Base-by-base conservation (phyloP, 2,113 vertebrate species). In the Trichechus manatus region DNA sequence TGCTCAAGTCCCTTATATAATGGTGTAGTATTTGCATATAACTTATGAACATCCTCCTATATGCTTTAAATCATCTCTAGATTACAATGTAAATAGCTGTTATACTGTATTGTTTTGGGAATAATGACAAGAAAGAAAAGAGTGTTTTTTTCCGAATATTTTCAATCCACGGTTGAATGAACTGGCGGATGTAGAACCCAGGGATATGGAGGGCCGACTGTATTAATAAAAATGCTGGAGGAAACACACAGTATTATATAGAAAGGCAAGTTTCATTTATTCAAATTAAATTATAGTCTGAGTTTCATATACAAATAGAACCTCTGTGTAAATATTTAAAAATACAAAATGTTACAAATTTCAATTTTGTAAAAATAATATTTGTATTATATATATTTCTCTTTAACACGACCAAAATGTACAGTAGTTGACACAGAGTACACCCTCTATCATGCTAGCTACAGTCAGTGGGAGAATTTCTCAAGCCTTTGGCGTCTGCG, bases 191-290 rank as follows among this genome's bases (percentile, higher is more conserved):
- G 15, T 11, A 15, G 53, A 56, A 56, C 53, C 10, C 53, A 15
- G 3, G 14, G 53, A 15, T 56, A 56, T 15, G 53, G 53, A 56
- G 53, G 53, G 53, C 11, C 1, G 15, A 56, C 14, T 56, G 53
- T 56, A 42, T 47, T 39, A 77, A 20, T 56, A 63, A 78, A 64
- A 47, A 79, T 47, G 50, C n/a, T 63, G 39, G 22, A 44, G 29
- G 29, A 77, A 93, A 93, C n/a, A 78, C 9, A 80, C 8, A 47
- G 4, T 10, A 77, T 1, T 77, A 91, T 0, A 19, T 89, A 95
- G n/a, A 93, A 96, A 98, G 96, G 33, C 84, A 97, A 93, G 39
- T 87, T 97, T 89, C 91, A 74, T 98, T 98, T 98, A 98, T 97
- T 98, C 9, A 79, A 96, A 91, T 98, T 98, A 98, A 97, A 89